Conservation (phyloP, 2,888 invertebrate genomes). For the Odontothrips loti region DNA sequence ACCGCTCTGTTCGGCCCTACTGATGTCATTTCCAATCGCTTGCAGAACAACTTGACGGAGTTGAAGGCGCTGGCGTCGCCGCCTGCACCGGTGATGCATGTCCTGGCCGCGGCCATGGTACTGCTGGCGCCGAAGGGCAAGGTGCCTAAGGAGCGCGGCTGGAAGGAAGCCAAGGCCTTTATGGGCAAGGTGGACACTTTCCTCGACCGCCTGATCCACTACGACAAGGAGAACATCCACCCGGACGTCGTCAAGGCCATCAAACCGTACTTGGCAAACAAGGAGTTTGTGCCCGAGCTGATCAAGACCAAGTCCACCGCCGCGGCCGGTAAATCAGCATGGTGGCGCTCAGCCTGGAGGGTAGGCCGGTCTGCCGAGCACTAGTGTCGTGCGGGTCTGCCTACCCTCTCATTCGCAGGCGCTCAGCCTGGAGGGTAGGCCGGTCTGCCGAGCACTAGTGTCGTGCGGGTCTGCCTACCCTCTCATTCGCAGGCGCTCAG, state of each 20-base stretch:
- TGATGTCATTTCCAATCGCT: slow-evolving; percentile 31
- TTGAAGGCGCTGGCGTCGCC: slow-evolving; percentile 91
- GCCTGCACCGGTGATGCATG: slow-evolving; percentile 80
- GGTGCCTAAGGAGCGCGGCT: slow-evolving; percentile 84
- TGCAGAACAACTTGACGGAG: slow-evolving; percentile 78
- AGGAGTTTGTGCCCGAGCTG: slow-evolving; percentile 79
- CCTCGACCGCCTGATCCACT: slow-evolving; percentile 72
- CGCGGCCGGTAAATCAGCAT: slow-evolving; percentile 58
- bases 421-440: too few species aligned
- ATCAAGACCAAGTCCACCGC: slow-evolving; percentile 82
- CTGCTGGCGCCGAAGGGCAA: slow-evolving; percentile 78
- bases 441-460: too few species aligned
- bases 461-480: too few species aligned
- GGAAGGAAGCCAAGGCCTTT: slow-evolving; percentile 86
- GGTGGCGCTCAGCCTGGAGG: neutral
- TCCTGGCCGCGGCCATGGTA: slow-evolving; percentile 81
- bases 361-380: too few species aligned
- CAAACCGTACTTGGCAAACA: slow-evolving; percentile 58
- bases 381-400: too few species aligned
- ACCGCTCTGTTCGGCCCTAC: slow-evolving; percentile 12
- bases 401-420: too few species aligned
- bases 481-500: too few species aligned
- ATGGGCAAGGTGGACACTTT: slow-evolving; percentile 90
- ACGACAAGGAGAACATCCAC: slow-evolving; percentile 91
- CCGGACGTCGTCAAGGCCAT: slow-evolving; percentile 80